Evolutionary conservation across 2,113 vertebrate genomes (phyloP).

Genomic region (Hylia prasina): DNA sequence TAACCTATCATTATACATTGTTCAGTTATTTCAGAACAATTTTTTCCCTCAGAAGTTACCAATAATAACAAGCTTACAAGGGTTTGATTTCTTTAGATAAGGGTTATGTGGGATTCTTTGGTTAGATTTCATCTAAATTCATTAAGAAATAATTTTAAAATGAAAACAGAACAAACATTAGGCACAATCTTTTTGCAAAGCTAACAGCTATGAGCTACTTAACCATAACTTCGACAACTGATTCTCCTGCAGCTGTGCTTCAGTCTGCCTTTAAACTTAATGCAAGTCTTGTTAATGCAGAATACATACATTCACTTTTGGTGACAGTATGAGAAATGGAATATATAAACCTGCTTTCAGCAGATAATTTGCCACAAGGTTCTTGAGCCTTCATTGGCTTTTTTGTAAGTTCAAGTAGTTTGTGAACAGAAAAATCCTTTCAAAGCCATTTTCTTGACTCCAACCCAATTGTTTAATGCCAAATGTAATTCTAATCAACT

Average conservation of each 20-base stretch:
- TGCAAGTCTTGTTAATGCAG: not conserved
- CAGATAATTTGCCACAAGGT: not conserved
- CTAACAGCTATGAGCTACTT: not conserved
- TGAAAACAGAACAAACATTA: not conserved
- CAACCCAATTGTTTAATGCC: slow-evolving; percentile 35
- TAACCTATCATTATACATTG: not conserved
- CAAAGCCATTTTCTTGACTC: slow-evolving; percentile 16
- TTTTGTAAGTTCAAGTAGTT: slow-evolving; percentile 1
- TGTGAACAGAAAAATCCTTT: slow-evolving; percentile 12
- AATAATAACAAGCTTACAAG: not conserved
- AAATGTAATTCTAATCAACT: slow-evolving; percentile 31
- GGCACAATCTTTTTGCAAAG: not conserved
- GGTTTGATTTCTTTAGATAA: not conserved
- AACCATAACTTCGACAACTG: not conserved
- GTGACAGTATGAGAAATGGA: not conserved
- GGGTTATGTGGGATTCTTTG: not conserved
- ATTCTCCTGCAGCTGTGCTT: not conserved
- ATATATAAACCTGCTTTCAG: not conserved
- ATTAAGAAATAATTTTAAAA: not conserved
- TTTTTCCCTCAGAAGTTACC: not conserved
- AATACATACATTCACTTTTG: not conserved
- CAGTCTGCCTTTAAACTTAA: not conserved
- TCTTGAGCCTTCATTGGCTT: not conserved
- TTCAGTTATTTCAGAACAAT: not conserved
- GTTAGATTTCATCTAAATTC: not conserved